These are phyloP conservation scores for Metopolophium dirhodum DNA, from an alignment of 1,140 invertebrate genomes.

Conservation along the genomic window DNA sequence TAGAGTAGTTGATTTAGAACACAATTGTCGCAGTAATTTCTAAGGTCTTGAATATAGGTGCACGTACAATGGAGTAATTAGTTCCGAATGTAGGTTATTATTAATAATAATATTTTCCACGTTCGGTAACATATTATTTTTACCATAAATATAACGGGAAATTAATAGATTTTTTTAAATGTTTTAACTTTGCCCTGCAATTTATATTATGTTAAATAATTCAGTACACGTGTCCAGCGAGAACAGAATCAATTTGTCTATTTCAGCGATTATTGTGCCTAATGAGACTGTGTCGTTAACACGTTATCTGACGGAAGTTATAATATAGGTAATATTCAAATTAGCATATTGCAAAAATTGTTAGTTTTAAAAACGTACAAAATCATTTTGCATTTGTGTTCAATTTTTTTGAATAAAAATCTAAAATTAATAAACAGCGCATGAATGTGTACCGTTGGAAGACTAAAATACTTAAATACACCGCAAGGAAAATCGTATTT, in stretches of 20 bases:
- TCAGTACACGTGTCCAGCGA: neutral
- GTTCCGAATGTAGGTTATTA: neutral
- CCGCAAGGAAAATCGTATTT: neutral
- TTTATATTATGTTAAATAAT: neutral
- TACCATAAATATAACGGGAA: neutral
- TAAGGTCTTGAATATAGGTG: neutral
- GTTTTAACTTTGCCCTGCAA: neutral
- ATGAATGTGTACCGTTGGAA: neutral
- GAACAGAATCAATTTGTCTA: conserved; percentile 4
- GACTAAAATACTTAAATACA: neutral
- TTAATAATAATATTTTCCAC: neutral
- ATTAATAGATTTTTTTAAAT: neutral
- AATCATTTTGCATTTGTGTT: neutral
- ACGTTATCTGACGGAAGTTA: neutral
- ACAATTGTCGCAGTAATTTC: conserved; percentile 3
- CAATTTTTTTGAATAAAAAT: neutral
- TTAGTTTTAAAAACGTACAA: neutral
- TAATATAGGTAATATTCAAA: neutral
- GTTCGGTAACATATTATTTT: neutral
- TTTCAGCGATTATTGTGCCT: neutral
- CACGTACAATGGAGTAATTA: neutral
- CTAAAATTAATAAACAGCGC: neutral
- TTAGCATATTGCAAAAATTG: neutral
- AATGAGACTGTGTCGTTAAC: neutral
- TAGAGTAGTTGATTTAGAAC: neutral